A percentile compares a stretch with the other conserved stretches of the same genome.
Conservation (phyloP, 2,113 vertebrate genomes). For the Erythrolamprus reginae region DNA sequence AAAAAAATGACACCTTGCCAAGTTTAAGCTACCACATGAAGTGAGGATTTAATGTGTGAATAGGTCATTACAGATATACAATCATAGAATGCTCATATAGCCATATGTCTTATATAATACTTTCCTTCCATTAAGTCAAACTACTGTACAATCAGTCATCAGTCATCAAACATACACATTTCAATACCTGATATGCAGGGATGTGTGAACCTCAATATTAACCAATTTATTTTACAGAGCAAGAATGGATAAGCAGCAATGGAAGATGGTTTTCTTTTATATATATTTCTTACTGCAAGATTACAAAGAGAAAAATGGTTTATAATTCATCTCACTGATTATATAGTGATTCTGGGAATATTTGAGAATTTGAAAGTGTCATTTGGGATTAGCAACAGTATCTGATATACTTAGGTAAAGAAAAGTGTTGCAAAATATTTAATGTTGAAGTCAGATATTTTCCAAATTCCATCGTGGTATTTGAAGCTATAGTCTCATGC, state of each 20-base stretch:
- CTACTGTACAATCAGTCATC: not conserved
- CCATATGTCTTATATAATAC: not conserved
- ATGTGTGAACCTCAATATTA: not conserved
- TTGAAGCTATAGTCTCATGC: slow-evolving; percentile 9
- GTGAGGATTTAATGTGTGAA: not conserved
- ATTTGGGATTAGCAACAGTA: not conserved
- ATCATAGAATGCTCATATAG: not conserved
- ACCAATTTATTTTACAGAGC: not conserved
- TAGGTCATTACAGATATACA: not conserved
- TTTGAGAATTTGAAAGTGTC: not conserved
- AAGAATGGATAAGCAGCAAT: not conserved
- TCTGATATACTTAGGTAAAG: not conserved
- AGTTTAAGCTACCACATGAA: not conserved
- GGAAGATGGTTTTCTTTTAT: not conserved
- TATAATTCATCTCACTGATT: not conserved
- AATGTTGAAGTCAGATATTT: slow-evolving; percentile 15
- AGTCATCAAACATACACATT: not conserved
- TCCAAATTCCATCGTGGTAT: not conserved
- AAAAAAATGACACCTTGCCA: not conserved
- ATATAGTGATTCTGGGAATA: not conserved
- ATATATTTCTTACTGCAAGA: not conserved
- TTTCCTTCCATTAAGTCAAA: not conserved
- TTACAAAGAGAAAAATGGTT: not conserved
- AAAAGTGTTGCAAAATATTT: not conserved
- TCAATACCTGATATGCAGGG: not conserved